Evolutionary conservation across 2,888 invertebrate species (phyloP), one percentile per base, ranked within the genome.

Genomic region (Lasioglossum calceatum): DNA sequence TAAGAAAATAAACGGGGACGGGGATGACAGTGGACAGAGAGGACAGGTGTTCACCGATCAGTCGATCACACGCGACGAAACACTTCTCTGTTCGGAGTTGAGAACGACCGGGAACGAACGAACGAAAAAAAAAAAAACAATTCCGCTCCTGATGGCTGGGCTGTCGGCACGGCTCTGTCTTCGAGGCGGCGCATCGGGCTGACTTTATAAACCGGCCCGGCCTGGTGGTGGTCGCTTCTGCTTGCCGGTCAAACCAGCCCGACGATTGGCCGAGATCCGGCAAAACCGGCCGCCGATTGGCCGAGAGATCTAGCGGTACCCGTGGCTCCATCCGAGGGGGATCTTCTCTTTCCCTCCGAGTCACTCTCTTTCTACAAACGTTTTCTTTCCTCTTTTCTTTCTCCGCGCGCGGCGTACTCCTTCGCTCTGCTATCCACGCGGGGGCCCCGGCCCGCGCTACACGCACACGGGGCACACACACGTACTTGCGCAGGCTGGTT

Each of bases 131-230:
- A 75, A 85, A 82, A 80, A 84, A 82, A 73, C 77, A 89, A 85
- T 87, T 91, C 92, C 92, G 94, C 90, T 93, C 93, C 93, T 94
- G 93, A 94, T 93, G 92, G 94, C 92, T 94, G 90, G 94, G 93
- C 94, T 94, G 95, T 94, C 94, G 95, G 93, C 93, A 94, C 95
- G 93, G 94, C 92, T 95, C 95, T 95, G 95, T 95, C 95, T 93
- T 93, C 92, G 94, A 92, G 92, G 92, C 93, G 92, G 93, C 93
- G 93, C 91, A 92, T 92, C 92, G 92, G 91, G 92, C 94, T 92
- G 94, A 95, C 94, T 95, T 95, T 95, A 95, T 95, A 95, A 95
- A 95, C 95, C 93, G 90, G 90, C 92, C 89, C 86, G 90, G 91
- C 84, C 85, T 87, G 88, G 92, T 88, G 93, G 92, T 90, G 89